phyloP scores from a whole-genome alignment of 2,797 vertebrate genomes.

The Moxostoma hubbsi region DNA sequence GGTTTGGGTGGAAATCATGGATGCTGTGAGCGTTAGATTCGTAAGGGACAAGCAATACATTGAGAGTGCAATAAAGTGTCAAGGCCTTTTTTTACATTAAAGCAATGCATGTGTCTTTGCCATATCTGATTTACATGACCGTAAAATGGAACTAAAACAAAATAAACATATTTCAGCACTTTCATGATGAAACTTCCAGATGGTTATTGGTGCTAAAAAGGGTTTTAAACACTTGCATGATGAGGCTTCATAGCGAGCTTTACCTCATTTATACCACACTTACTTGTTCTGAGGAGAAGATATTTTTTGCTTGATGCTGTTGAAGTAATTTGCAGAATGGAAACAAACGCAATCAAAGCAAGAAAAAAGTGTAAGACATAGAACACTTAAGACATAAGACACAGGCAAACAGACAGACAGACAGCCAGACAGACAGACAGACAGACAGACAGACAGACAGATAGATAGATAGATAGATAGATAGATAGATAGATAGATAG shows the following conservation, averaged over 20 bases:
- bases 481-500: too few relatives aligned
- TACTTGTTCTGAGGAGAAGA: slow-evolving; percentile 94
- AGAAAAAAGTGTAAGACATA: slow-evolving; percentile 69
- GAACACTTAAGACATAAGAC: slow-evolving; percentile 12
- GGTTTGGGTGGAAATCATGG: slow-evolving; percentile 53
- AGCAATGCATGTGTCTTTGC: slow-evolving; percentile 73
- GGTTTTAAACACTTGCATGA: slow-evolving; percentile 82
- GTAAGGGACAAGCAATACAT: slow-evolving; percentile 33
- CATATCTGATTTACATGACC: slow-evolving; percentile 57
- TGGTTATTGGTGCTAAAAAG: slow-evolving; percentile 81
- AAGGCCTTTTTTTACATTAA: slow-evolving; percentile 51
- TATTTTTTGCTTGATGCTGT: slow-evolving; percentile 99
- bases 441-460: too few relatives aligned
- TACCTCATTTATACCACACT: slow-evolving; percentile 84
- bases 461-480: too few relatives aligned
- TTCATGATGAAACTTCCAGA: slow-evolving; percentile 62
- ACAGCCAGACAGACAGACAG: background rate
- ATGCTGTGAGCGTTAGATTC: slow-evolving; percentile 47
- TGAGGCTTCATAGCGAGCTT: slow-evolving; percentile 84
- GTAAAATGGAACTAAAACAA: slow-evolving; percentile 5
- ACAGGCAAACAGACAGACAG: background rate
- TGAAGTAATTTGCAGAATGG: slow-evolving; percentile 85
- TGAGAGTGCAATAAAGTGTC: slow-evolving; percentile 50
- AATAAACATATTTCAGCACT: slow-evolving; percentile 30
- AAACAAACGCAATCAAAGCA: slow-evolving; percentile 74